These are phyloP conservation scores for Cotesia vestalis DNA, from an alignment of 1,140 invertebrate genomes.

Conservation along the genomic window DNA sequence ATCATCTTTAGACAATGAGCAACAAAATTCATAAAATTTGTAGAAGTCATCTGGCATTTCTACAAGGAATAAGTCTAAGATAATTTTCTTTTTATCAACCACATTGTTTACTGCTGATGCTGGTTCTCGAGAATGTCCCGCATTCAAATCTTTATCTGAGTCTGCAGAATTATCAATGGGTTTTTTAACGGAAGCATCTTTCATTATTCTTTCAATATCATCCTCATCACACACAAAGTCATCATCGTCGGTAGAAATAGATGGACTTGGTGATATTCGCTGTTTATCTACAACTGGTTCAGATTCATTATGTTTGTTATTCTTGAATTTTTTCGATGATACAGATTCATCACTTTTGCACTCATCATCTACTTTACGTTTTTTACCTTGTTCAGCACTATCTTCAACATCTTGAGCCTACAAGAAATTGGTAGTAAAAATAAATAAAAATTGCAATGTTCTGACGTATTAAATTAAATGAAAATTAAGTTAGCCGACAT, in stretches of 20 bases:
- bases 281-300: background rate
- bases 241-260: conserved; percentile 17
- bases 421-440: background rate
- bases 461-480: no score
- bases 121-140: background rate
- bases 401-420: conserved; percentile 40
- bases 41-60: conserved; percentile 92
- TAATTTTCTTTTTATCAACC: conserved; percentile 59
- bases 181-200: conserved; percentile 1
- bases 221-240: background rate
- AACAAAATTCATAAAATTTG: conserved; percentile 83
- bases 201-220: conserved; percentile 22
- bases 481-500: no score
- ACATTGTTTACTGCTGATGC: conserved; percentile 7
- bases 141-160: background rate
- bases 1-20: conserved; percentile 70
- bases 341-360: background rate
- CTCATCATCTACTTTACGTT: conserved; percentile 33
- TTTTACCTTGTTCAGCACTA: conserved; percentile 39
- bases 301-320: conserved; percentile 23
- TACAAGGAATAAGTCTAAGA: conserved; percentile 81
- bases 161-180: background rate
- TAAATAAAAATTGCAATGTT: no score
- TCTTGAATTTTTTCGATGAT: conserved; percentile 18
- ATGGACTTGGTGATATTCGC: conserved; percentile 26